Evolutionary conservation across 2,113 vertebrate genomes (phyloP), one percentile per base, ranked within the genome.

Genomic region (Callionymus lyra): DNA sequence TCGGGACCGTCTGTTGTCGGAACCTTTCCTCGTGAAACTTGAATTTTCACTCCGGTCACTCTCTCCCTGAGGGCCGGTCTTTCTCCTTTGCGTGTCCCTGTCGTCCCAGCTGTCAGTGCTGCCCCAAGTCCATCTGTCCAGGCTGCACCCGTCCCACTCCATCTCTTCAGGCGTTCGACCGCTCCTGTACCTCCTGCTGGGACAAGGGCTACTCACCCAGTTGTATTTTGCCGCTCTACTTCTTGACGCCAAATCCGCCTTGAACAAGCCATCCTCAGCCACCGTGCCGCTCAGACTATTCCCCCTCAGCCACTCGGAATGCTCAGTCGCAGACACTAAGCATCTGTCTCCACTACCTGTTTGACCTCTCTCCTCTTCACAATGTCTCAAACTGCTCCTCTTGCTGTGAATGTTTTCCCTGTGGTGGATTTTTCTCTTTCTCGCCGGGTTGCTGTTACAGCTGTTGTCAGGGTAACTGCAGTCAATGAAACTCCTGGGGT

Each of bases 391-490:
- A 63, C 54, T 57, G 53, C 56, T 65, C 46, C 60, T 60, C 47
- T 62, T 63, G 45, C 54, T 32, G 45, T 60, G 65, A 77, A 70
- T 66, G 65, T 61, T 68, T 68, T 81, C 70, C 76, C 71, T 14
- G 33, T 54, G 72, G 70, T 68, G 58, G 63, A 63, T 15, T 73
- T 72, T 74, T 72, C 70, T 72, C 64, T 68, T 81, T 63, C 70
- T 79, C 32, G 31, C 42, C 2, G 50, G 70, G 64, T 68, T 60
- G 63, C 65, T 54, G 63, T 62, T 54, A 56, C 62, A 69, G 67
- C 65, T 77, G 70, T 83, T 75, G 76, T 78, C 78, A 80, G 66
- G 78, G 74, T 75, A 75, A 81, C 78, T 54, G 78, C 63, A 76
- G 78, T 81, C 72, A 70, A 74, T 76, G 74, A 75, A 78, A 75